A percentile compares a stretch with the other conserved stretches of the same genome.
Conservation (phyloP, 2,888 invertebrate genomes). For the Timandra comae region DNA sequence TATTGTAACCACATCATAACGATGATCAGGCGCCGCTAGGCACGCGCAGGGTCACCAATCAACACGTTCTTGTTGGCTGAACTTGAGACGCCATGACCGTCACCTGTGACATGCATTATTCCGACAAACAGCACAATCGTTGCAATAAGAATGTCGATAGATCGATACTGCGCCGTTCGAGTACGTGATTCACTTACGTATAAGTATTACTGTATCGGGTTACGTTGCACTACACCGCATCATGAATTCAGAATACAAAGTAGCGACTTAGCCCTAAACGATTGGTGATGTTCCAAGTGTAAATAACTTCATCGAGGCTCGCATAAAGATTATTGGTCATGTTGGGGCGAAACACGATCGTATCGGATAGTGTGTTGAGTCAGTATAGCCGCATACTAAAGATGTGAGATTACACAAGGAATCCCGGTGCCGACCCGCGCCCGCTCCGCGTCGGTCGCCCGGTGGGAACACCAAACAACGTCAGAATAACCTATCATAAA, state of each 20-base stretch:
- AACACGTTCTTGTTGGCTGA: constrained; percentile 40
- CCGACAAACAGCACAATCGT: constrained; percentile 3
- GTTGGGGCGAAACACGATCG: constrained; percentile 34
- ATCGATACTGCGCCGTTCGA: constrained; percentile 18
- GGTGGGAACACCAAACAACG: constrained; percentile 53
- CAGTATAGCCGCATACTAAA: constrained; percentile 22
- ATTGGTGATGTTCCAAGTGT: constrained; percentile 13
- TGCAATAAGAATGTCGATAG: constrained; percentile 27
- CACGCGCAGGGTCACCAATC: constrained; percentile 17
- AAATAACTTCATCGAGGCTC: constrained; percentile 47
- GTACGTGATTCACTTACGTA: not conserved
- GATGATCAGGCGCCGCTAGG: constrained; percentile 23
- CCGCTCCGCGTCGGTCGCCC: constrained; percentile 35
- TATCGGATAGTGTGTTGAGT: constrained; percentile 38
- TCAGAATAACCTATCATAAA: constrained; percentile 47
- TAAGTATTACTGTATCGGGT: not conserved
- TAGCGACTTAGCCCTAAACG: not conserved
- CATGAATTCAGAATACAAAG: not conserved
- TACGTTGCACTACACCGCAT: not conserved
- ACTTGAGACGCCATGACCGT: constrained; percentile 43
- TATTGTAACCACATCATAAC: constrained; percentile 54
- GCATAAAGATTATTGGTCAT: constrained; percentile 45
- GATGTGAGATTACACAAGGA: constrained; percentile 36
- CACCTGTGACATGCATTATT: constrained; percentile 34
- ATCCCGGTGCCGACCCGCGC: constrained; percentile 30